Evolutionary conservation across 2,797 vertebrate species (phyloP), one percentile per base, ranked within the genome.

Genomic region (Microctenopoma lineatum): DNA sequence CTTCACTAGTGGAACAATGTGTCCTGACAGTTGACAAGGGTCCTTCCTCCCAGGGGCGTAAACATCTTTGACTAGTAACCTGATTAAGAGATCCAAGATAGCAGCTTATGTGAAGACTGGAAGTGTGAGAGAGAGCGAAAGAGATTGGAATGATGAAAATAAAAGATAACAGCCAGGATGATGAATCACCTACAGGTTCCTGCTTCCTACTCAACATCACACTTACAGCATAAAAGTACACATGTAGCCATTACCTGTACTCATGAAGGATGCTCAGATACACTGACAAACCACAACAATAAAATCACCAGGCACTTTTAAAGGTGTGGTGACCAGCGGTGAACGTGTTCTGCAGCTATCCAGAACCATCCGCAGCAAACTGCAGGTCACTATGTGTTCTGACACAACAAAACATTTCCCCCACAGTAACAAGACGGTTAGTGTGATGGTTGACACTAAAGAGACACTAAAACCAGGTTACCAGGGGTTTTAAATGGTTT

Each of bases 1-100:
- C 75, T 77, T 84, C 72, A 75, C 59, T 41, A 70, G 53, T 78
- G 81, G 81, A 91, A 90, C 88, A 90, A 91, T 89, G 84, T 77
- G 77, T 84, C 84, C 83, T 86, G 87, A 85, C 87, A 90, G 83
- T 64, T 61, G 45, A 85, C 87, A 85, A 68, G 70, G 74, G 61
- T 79, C 66, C 16, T 39, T 77, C 81, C 75, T 88, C 88, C 82
- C 65, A 39, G 70, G 77, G 87, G 84, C 85, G 78, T 79, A 79
- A 84, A 89, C 72, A 84, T 77, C 66, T 81, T 74, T 77, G 82
- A 85, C 83, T 87, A 75, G 80, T 90, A 86, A 87, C 79, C 77
- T 85, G 86, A 92, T 92, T 89, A 89, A 88, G 85, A 80, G 71
- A 60, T 87, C 65, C 38, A 44, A 77, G 91, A 93, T 90, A 86